Evolutionary conservation across 2,113 vertebrate genomes (phyloP).

Genomic region (Oreochromis niloticus): DNA sequence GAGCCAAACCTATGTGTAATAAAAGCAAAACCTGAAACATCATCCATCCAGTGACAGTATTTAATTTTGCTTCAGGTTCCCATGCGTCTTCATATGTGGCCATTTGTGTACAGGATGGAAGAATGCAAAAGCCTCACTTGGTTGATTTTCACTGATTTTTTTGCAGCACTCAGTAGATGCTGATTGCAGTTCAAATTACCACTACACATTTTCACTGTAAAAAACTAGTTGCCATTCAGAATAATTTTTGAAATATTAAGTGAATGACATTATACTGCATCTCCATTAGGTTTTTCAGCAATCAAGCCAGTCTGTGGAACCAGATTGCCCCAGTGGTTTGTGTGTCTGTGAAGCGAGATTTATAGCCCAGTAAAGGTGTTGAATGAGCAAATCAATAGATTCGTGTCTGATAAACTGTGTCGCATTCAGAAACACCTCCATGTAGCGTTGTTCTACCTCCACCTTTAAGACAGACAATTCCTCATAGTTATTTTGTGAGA

Average conservation of each 20-base stretch:
- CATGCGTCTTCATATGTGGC: neutral
- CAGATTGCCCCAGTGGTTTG: slow-evolving; percentile 33
- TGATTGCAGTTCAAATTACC: slow-evolving; percentile 41
- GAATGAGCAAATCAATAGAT: slow-evolving; percentile 63
- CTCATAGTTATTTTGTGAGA: slow-evolving; percentile 31
- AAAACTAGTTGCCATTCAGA: neutral
- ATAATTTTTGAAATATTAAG: neutral
- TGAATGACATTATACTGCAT: neutral
- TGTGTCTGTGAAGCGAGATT: slow-evolving; percentile 51
- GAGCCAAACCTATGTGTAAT: neutral
- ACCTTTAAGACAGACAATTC: slow-evolving; percentile 17
- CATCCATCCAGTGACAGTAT: neutral
- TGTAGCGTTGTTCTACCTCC: slow-evolving; percentile 25
- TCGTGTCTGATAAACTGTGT: slow-evolving; percentile 49
- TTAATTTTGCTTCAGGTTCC: slow-evolving; percentile 10
- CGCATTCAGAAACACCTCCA: slow-evolving; percentile 37
- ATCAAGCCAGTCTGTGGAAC: slow-evolving; percentile 11
- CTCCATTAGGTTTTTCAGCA: slow-evolving; percentile 5
- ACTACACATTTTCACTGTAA: neutral
- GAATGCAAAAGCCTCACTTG: slow-evolving; percentile 11
- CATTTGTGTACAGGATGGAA: slow-evolving; percentile 14
- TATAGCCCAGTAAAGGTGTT: slow-evolving; percentile 41
- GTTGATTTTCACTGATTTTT: slow-evolving; percentile 46
- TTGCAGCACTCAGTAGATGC: neutral
- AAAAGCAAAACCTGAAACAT: neutral